Base-by-base conservation (phyloP, 2,113 vertebrate species). In the Cercopithecus mona region DNA sequence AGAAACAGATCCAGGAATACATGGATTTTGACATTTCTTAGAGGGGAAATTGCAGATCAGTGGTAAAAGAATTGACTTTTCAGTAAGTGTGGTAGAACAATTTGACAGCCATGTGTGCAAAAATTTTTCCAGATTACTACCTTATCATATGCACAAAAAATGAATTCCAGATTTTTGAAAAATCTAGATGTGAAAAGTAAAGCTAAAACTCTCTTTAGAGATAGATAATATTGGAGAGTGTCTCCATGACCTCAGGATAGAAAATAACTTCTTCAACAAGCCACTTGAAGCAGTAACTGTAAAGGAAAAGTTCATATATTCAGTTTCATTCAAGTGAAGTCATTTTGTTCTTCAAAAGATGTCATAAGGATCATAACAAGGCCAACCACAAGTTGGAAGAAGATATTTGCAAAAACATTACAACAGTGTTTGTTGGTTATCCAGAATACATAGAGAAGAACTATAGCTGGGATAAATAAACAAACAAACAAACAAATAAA, bases 301-400 rank as follows among this genome's bases (percentile, higher is more conserved):
- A 75, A 79, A 75, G 38, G 45, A 90, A 73, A 75, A 30, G 45
- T 86, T 90, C 78, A 32, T 80, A 73, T 43, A 55, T 93, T 85
- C 43, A 80, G 11, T n/a, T 80, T 90, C 5, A 90, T 52, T 80
- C 79, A 61, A 72, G 57, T 55, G 38, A 85, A 70, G 18, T 64
- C 85, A 90, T 68, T 96, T 90, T 64, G 43, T 85, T 78, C 48
- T 70, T 84, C 68, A 93, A 52, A 79, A 73, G 52, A 76, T 93
- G 48, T 43, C 59, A 78, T 79, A 43, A 85, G 52, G 27, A 79
- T 90, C 72, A 90, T 78, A 48, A 86, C 38, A 79, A 79, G 13
- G 61, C 4, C 70, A 89, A 50, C 57, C 20, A 96, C 22, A 50
- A 93, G 76, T 78, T 84, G 14, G 48, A 93, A 79, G 52, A 93